Evolutionary conservation across 2,888 invertebrate genomes (phyloP), one percentile per base, ranked within the genome.

Genomic region (Pseudococcus longispinus): DNA sequence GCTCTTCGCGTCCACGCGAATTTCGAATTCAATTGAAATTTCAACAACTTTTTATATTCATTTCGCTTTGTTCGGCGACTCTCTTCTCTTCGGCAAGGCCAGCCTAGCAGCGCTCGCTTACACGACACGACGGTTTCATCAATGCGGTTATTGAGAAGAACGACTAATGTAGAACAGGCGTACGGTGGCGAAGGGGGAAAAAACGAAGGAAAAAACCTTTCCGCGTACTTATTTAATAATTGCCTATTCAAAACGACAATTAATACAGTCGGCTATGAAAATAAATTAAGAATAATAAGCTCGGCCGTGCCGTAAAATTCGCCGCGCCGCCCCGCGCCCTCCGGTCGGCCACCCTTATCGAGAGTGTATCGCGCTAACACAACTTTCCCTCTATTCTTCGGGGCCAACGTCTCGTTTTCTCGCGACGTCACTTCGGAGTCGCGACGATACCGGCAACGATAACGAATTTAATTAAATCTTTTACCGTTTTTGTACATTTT

Each of bases 1-100:
- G 5, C 55, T 5, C 6, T 55, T 55, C 18, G 55, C 23, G 37
- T 37, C 60, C 23, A 23, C 60, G 20, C 60, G 37, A 37, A 13
- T 60, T 60, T 23, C 60, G 9, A 23, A 23, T 23, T 60, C 60
- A 23, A 60, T 60, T 60, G 60, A 60, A 60, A 60, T 23, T 60
- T 60, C 60, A 60, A 60, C 60, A 60, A 60, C 60, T 60, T 60
- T 60, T 60, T 60, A 60, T 23, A 60, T 60, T 60, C 60, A 60
- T 8, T 55, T 60, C n/a, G n/a, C 15, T 51, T 51, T 51, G 51
- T 51, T 51, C n/a, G 18, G 2, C 0, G n/a, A n/a, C 51, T 23
- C 60, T 23, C 23, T 23, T 9, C 11, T 23, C n/a, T 3, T 51
- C 51, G 0, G n/a, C 18, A 8, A n/a, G 18, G 20, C 60, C 23